A percentile compares a stretch with the other conserved stretches of the same genome.
Evolutionary conservation across 1,140 invertebrate genomes (phyloP).

Genomic region (Drosophila bipectinata): DNA sequence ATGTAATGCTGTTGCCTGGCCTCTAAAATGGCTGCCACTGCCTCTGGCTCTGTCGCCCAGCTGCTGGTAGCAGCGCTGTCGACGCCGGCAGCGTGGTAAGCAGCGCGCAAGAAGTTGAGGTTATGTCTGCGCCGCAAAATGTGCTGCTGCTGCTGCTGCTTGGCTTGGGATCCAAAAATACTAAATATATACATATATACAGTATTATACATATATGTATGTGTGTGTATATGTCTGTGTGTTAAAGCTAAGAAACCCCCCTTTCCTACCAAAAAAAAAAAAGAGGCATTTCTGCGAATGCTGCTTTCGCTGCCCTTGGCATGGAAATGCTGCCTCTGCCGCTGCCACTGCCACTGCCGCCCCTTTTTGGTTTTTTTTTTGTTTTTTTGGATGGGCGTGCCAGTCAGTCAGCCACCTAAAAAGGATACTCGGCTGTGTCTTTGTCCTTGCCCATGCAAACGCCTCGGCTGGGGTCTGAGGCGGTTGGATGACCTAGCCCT

Average conservation of each 20-base stretch:
- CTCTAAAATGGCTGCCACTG: slow-evolving; percentile 74
- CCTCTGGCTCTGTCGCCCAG: slow-evolving; percentile 14
- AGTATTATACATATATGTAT: background rate
- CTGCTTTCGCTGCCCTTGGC: slow-evolving; percentile 49
- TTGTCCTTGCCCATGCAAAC: slow-evolving; percentile 39
- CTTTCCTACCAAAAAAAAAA: background rate
- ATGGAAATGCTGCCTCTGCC: slow-evolving; percentile 37
- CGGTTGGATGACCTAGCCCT: slow-evolving; percentile 74
- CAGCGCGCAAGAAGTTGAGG: slow-evolving; percentile 81
- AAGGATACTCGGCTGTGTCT: slow-evolving; percentile 22
- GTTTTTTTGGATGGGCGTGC: slow-evolving; percentile 54
- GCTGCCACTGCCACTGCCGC: slow-evolving; percentile 26
- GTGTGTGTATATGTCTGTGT: background rate
- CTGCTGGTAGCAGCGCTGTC: slow-evolving; percentile 55
- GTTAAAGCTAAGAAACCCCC: background rate
- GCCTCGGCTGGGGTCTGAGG: background rate
- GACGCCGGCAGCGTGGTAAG: slow-evolving; percentile 75
- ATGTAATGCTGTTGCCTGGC: slow-evolving; percentile 78
- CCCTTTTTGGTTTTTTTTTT: slow-evolving; percentile 23
- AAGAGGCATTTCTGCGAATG: slow-evolving; percentile 20
- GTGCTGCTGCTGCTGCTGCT: slow-evolving; percentile 41
- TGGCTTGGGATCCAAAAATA: slow-evolving; percentile 49
- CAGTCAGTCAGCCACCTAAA: slow-evolving; percentile 35
- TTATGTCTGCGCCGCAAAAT: slow-evolving; percentile 80
- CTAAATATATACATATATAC: background rate